Conservation (phyloP, 2,797 vertebrate species). For the Premnoplex brunnescens region DNA sequence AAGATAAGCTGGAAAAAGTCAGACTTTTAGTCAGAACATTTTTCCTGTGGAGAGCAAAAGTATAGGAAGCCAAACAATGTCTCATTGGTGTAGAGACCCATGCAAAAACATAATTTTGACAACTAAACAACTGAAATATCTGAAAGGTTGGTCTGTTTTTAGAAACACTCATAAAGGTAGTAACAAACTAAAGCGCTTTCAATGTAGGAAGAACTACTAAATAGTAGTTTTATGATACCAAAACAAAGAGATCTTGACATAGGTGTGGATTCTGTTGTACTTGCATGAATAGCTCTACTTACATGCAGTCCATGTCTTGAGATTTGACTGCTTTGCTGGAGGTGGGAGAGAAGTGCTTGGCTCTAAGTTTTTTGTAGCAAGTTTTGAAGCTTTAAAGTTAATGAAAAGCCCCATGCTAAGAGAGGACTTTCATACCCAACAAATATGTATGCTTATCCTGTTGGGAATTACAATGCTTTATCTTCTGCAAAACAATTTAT, state of each 20-base stretch:
- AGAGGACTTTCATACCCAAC: not conserved
- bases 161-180: not conserved
- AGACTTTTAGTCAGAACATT: not conserved
- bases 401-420: not conserved
- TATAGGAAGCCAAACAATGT: not conserved
- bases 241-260: not conserved
- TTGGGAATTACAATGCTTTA: not conserved
- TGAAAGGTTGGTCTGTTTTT: not conserved
- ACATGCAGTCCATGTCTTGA: not conserved
- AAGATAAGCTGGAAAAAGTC: not conserved
- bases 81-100: not conserved
- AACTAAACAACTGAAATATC: not conserved
- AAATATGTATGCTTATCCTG: not conserved
- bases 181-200: not conserved
- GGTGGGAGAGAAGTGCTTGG: not conserved
- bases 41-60: not conserved
- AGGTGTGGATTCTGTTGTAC: not conserved
- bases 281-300: not conserved
- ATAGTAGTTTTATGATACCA: not conserved
- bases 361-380: not conserved
- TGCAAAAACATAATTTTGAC: not conserved
- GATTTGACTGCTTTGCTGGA: not conserved
- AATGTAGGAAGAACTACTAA: not conserved
- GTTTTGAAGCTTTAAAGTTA: not conserved
- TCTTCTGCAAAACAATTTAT: not conserved